Evolutionary conservation across 2,113 vertebrate species (phyloP), one percentile per base, ranked within the genome.

Genomic region (Vulpes ferrilata): DNA sequence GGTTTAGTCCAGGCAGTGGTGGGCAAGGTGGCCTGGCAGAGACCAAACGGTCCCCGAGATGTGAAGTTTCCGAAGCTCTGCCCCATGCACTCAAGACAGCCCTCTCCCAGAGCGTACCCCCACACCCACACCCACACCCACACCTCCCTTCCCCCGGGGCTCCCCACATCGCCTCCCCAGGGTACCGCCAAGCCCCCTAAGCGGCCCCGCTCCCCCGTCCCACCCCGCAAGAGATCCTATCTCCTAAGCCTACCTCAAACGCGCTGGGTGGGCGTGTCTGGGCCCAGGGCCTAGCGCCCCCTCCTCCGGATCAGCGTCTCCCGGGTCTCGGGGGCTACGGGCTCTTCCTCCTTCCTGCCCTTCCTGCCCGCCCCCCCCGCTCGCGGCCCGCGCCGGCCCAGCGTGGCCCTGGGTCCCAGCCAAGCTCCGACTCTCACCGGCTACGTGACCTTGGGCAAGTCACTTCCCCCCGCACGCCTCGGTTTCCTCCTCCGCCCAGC

Each of bases 371-470:
- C 43, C 43, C 43, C 60, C 38, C 20, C 55, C 12, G 38, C 71
- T 74, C 60, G 1, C 32, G 83, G 69, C 35, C 83, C 60, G 22
- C 43, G 69, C 67, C 67, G 27, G 93, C 86, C 85, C 91, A 16
- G 65, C 87, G 95, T 59, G 73, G 85, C 96, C 79, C 97, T 85
- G 95, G 80, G 87, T 86, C 92, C 80, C 85, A 19, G 96, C 95
- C 96, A 81, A 65, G n/a, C 38, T 35, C 30, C 35, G 67, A 80
- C 92, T 93, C 96, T 86, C 85, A 5, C 79, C 19, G 32, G 93
- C 92, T 88, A 79, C 65, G 97, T 98, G 98, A 98, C 98, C 98
- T 98, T 98, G 98, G 98, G 87, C 92, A 90, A 98, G 98, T 98
- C 98, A 98, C 93, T 98, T 96, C 89, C 97, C 96, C 92, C 90